Conservation (phyloP, 2,113 vertebrate species). For the Rhinolophus ferrumequinum region DNA sequence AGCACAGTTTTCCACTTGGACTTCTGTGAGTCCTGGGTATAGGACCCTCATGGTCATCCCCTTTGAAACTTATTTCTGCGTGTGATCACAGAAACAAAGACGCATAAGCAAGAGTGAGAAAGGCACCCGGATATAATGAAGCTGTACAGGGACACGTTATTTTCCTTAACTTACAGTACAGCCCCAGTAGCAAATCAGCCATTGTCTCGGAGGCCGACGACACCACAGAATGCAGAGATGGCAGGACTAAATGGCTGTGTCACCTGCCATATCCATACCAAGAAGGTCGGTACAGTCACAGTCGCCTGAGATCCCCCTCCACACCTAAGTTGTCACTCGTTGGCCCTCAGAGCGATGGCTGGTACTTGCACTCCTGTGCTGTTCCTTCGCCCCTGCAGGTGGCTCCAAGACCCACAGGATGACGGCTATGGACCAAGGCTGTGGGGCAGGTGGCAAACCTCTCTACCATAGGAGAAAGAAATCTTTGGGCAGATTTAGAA, state of each 20-base stretch:
- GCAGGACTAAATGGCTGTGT: neutral
- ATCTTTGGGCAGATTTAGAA: neutral
- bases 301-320: no score
- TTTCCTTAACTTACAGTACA: neutral
- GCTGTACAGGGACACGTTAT: accelerated
- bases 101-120: no score
- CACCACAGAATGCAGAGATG: neutral
- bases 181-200: neutral
- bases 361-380: neutral
- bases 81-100: accelerated
- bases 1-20: neutral
- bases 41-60: neutral
- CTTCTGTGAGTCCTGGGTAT: neutral
- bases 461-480: neutral
- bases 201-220: neutral
- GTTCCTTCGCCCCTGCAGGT: neutral
- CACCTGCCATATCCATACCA: neutral
- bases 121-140: neutral
- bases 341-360: neutral
- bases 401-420: neutral
- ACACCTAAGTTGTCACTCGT: no score
- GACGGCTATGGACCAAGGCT: accelerated
- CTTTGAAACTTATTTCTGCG: neutral
- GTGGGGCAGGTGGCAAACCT: neutral
- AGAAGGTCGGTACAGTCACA: neutral